Evolutionary conservation across 92 coral and sea anemone species (phyloP).

Genomic region (Paragorgia papillata): DNA sequence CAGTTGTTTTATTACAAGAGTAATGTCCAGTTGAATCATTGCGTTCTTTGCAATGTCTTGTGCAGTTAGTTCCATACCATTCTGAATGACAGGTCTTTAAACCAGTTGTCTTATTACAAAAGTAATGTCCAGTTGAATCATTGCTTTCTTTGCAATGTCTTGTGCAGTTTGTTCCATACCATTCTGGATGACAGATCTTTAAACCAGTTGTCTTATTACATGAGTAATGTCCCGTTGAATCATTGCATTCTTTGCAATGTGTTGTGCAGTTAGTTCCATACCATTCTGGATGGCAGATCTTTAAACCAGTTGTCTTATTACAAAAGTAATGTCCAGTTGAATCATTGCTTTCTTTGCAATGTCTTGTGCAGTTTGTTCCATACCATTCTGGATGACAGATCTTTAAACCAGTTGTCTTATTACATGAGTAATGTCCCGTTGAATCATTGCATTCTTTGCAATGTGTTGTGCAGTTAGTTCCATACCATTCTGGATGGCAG

Average conservation of each 20-base stretch:
- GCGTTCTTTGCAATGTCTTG: conserved; percentile 22
- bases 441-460: too few relatives aligned
- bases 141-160: too few relatives aligned
- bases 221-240: conserved; percentile 31
- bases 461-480: conserved; percentile 1
- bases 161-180: too few relatives aligned
- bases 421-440: too few relatives aligned
- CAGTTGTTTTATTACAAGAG: conserved; percentile 32
- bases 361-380: conserved; percentile 36
- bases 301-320: conserved; percentile 48
- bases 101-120: too few relatives aligned
- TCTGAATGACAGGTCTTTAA: too few relatives aligned
- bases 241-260: conserved; percentile 16
- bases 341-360: conserved; percentile 21
- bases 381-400: conserved; percentile 32
- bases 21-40: conserved; percentile 33
- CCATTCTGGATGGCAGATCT: conserved; percentile 42
- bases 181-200: too few relatives aligned
- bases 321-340: conserved; percentile 24
- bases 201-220: conserved; percentile 38
- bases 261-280: conserved; percentile 24
- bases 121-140: too few relatives aligned
- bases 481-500: too few relatives aligned
- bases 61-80: conserved; percentile 44
- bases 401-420: conserved; percentile 6